Base-by-base conservation (phyloP, 2,113 vertebrate species). In the Syngnathus floridae region DNA sequence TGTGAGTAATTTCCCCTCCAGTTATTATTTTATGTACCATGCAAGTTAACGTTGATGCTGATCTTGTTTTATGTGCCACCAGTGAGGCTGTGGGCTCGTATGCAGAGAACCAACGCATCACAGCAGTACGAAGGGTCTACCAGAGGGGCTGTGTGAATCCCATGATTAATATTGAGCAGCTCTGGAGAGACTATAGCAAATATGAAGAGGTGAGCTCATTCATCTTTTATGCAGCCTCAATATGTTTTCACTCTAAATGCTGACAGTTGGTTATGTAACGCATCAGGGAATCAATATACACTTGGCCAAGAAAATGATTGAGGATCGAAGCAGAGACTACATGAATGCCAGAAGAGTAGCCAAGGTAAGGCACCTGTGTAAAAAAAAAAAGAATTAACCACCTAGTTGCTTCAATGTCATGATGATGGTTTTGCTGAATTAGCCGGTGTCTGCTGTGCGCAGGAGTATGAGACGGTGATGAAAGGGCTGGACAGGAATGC, bases 401-500 rank as follows among this genome's bases (percentile, higher is more conserved):
- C 14, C 14, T 4, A 41, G 14, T 16, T 41, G 1, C n/a, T 37
- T 61, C 59, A 41, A 40, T 35, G 37, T 55, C 35, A 51, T 5
- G 14, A 41, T 7, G 64, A 41, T 7, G 64, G 13, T 43, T 10
- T 22, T 66, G 64, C 36, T 52, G 63, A 40, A 69, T 54, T n/a
- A 21, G 5, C 5, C 2, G 37, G 22, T 61, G 16, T 22, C 4
- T 62, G 52, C 1, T 57, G 63, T 77, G 10, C 93, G 90, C 88
- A 99, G 97, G 97, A 99, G 35, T 99, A 99, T 37, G 97, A 99
- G 86, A 98, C 97, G 0, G 97, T 99, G 65, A 99, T 98, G 96
- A 98, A 99, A 84, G 97, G 97, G 36, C 82, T 99, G 79, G 97
- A 99, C 75, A 93, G 97, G 76, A 99, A 99, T 0, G 97, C 96